Conservation (phyloP, 2,888 invertebrate species). For the Parelbella ahira region DNA sequence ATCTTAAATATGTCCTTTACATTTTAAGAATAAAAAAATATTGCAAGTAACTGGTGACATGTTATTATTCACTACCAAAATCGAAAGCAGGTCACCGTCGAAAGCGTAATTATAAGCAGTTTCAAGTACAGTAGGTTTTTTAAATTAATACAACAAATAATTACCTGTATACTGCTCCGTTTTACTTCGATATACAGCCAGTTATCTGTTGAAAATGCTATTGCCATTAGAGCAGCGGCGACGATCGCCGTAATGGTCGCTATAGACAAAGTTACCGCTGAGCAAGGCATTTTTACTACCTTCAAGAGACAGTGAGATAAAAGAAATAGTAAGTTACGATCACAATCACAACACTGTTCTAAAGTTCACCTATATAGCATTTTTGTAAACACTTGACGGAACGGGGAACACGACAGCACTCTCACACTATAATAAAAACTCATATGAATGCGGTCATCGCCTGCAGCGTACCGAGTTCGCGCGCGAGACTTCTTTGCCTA, state of each 20-base stretch:
- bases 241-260: conserved; percentile 97
- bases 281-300: conserved; percentile 91
- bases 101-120: conserved; percentile 19
- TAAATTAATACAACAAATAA: conserved; percentile 18
- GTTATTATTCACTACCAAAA: conserved; percentile 1
- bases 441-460: conserved; percentile 79
- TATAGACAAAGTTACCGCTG: conserved; percentile 95
- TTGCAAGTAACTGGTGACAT: too few species aligned
- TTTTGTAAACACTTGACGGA: conserved; percentile 72
- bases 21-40: too few species aligned
- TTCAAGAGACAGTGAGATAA: conserved; percentile 56
- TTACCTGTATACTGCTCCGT: conserved; percentile 92
- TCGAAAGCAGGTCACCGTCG: conserved; percentile 18
- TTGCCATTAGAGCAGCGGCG: conserved; percentile 94
- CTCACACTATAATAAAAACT: conserved; percentile 72
- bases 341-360: conserved; percentile 73
- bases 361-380: conserved; percentile 76
- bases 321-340: conserved; percentile 48
- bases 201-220: conserved; percentile 98
- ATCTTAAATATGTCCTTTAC: too few species aligned
- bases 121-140: neutral
- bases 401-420: conserved; percentile 75
- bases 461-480: conserved; percentile 76
- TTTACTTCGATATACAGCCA: conserved; percentile 97
- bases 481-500: conserved; percentile 75